These are phyloP conservation scores for Cremastinae sp. DNA, from an alignment of 2,888 invertebrate genomes.

Conservation along the genomic window DNA sequence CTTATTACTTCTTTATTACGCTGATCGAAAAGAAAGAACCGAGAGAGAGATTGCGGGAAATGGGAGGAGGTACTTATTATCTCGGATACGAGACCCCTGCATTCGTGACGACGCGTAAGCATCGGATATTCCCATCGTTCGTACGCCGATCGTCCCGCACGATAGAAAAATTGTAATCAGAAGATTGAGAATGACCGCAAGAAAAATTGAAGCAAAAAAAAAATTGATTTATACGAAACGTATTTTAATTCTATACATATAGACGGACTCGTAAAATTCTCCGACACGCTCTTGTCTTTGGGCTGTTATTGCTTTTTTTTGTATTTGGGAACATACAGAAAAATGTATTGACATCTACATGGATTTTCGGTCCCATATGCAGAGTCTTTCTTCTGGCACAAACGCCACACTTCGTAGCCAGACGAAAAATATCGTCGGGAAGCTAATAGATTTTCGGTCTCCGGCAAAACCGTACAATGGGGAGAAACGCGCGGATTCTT, in stretches of 20 bases:
- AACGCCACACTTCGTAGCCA: slow-evolving; percentile 49
- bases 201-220: neutral
- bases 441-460: slow-evolving; percentile 78
- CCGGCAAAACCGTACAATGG: slow-evolving; percentile 64
- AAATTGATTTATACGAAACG: neutral
- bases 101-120: slow-evolving; percentile 46
- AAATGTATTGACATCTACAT: slow-evolving; percentile 1
- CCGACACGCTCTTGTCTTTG: slow-evolving; percentile 34
- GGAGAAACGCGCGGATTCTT: slow-evolving; percentile 48
- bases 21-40: slow-evolving; percentile 9
- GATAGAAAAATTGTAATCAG: slow-evolving; percentile 78
- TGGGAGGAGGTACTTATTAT: slow-evolving; percentile 36
- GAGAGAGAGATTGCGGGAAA: slow-evolving; percentile 26
- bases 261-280: slow-evolving; percentile 25
- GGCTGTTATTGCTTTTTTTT: slow-evolving; percentile 44
- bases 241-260: slow-evolving; percentile 29
- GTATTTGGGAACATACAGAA: slow-evolving; percentile 30
- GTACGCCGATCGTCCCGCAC: slow-evolving; percentile 63
- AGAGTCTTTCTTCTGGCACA: slow-evolving; percentile 4
- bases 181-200: slow-evolving; percentile 70
- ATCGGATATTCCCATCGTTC: slow-evolving; percentile 22
- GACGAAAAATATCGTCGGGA: slow-evolving; percentile 60
- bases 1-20: slow-evolving; percentile 14
- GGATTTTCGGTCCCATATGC: neutral
- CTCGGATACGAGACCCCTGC: slow-evolving; percentile 24